Evolutionary conservation across 64 coral and sea anemone genomes (phyloP), one percentile per base, ranked within the genome.

Genomic region (Montipora sp.): DNA sequence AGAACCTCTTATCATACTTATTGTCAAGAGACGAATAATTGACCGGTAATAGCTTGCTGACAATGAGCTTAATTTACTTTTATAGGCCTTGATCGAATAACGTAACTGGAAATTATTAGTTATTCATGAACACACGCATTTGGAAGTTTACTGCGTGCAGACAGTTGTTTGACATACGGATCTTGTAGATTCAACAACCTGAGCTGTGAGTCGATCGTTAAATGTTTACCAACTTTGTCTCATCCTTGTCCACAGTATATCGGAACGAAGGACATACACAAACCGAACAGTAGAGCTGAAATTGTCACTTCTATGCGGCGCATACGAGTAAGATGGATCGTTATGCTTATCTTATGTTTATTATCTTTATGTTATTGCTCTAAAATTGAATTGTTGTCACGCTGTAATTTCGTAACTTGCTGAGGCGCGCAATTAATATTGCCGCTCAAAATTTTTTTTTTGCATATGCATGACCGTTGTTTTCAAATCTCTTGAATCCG

Each of bases 271-370:
- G 95, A 97, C 48, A 97, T 97, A 10, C 71, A 93, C 13, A 97
- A 97, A 59, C 95, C 95, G 0, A 89, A 48, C 65, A 97, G 95
- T 61, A 91, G 95, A 63, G 87, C 89, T 48, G 95, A 97, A 75
- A 97, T 97, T 68, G 95, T 97, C 15, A 73, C 95, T 10, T 85
- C 92, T 18, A 97, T 97, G 95, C 83, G 95, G 36, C 50, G 95
- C 49, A 97, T 97, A 67, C 79, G 95, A 51, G 95, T 97, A 60
- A 59, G 80, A 73, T 6, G 36, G 36, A 36, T 71, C 48, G 73
- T 85, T 72, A 71, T 23, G 5, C 3, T n/a, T 7, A 21, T 22
- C 21, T 65, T 22, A 7, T 48, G 36, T 36, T 71, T 69, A 85
- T 85, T 72, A 71, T 23, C 20, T 2, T n/a, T 7, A 21, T 22